Evolutionary conservation across 2,888 invertebrate species (phyloP).

Genomic region (Eupithecia exiguata): DNA sequence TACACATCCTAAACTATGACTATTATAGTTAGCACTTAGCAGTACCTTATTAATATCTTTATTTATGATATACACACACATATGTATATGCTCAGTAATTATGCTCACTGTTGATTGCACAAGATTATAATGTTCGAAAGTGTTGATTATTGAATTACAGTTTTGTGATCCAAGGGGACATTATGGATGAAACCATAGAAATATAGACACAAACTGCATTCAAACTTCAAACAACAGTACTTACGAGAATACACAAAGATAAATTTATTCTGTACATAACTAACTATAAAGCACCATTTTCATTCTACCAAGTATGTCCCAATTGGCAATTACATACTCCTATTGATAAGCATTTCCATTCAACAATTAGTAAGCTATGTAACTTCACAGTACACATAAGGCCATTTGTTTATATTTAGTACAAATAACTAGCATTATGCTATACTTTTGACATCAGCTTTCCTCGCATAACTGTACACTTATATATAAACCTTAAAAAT

Average conservation of each 20-base stretch:
- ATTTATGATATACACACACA: slow-evolving; percentile 43
- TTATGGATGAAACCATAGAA: slow-evolving; percentile 27
- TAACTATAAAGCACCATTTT: slow-evolving; percentile 83
- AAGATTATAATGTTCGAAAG: slow-evolving; percentile 43
- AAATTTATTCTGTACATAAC: slow-evolving; percentile 83
- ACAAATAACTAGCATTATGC: slow-evolving; percentile 42
- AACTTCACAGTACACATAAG: slow-evolving; percentile 61
- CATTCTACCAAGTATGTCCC: slow-evolving; percentile 66
- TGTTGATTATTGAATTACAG: slow-evolving; percentile 12
- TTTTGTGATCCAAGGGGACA: slow-evolving; percentile 13
- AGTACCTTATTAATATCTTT: slow-evolving; percentile 41
- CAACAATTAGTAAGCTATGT: slow-evolving; percentile 50
- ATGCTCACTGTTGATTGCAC: slow-evolving; percentile 59
- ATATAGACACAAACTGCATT: slow-evolving; percentile 33
- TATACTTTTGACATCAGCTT: slow-evolving; percentile 42
- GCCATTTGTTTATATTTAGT: slow-evolving; percentile 58
- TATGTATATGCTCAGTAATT: neutral
- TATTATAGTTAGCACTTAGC: slow-evolving; percentile 49
- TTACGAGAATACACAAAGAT: slow-evolving; percentile 76
- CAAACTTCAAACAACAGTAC: slow-evolving; percentile 59
- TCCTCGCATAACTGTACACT: slow-evolving; percentile 28
- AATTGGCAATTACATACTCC: slow-evolving; percentile 61
- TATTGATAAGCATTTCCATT: slow-evolving; percentile 42
- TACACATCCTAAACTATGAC: slow-evolving; percentile 53
- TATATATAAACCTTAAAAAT: slow-evolving; percentile 48